phyloP scores from a whole-genome alignment of 2,113 vertebrate species.

The Caloenas nicobarica region DNA sequence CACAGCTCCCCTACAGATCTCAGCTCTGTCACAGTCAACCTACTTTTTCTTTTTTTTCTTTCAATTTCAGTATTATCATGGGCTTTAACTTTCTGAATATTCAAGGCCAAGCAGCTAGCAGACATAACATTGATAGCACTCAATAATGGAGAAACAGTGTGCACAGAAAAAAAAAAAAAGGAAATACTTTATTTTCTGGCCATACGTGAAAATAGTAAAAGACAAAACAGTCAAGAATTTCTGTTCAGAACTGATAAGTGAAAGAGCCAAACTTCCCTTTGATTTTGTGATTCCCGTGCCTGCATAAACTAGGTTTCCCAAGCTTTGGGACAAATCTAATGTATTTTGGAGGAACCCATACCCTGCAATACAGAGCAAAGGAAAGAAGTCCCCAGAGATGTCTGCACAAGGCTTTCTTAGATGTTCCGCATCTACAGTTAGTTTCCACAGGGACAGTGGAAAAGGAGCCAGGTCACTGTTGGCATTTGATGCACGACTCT shows the following conservation, averaged over 20 bases:
- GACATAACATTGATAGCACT: constrained; percentile 19
- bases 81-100: not conserved
- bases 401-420: not conserved
- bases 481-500: not conserved
- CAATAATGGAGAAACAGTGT: not conserved
- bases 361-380: not conserved
- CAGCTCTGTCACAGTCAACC: not conserved
- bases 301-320: not conserved
- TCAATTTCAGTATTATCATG: not conserved
- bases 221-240: not conserved
- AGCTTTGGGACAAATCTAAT: not conserved
- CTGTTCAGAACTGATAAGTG: not conserved
- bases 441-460: not conserved
- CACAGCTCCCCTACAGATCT: not conserved
- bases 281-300: not conserved
- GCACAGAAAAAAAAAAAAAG: not conserved
- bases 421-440: not conserved
- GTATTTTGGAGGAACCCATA: not conserved
- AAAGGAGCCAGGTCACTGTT: not conserved
- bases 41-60: not conserved
- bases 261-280: not conserved
- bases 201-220: not conserved
- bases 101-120: not conserved
- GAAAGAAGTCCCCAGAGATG: not conserved
- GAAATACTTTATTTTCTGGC: not conserved